Evolutionary conservation across 2,888 invertebrate genomes (phyloP), one percentile per base, ranked within the genome.

Genomic region (Melinaea menophilus): DNA sequence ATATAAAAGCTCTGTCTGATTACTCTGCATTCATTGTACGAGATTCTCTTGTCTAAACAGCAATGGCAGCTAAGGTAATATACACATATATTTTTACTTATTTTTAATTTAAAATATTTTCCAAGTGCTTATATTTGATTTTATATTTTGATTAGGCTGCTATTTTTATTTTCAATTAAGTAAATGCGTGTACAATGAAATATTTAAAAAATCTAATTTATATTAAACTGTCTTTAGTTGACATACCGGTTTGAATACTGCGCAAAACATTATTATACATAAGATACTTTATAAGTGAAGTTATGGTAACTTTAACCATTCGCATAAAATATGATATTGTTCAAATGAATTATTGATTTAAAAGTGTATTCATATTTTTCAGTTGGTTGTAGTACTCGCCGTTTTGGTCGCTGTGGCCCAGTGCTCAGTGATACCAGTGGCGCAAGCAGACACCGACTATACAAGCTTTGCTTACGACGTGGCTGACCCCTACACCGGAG

Each of bases 391-490:
- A 76, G 84, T 88, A 74, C 81, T 89, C 76, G 77, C 77, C 74
- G 83, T 92, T 79, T 71, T 86, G 69, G 84, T 80, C 75, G 84
- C 84, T 71, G 77, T 77, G 73, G 84, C 82, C 72, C 86, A 84
- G 69, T 76, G 81, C 75, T 88, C 86, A 73, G 80, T 79, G 72
- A 88, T 89, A 78, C 92, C 91, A 73, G 85, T 92, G 71, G 91
- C 87, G 75, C 88, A 85, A 78, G 91, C 88, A 79, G 92, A 91
- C 78, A 74, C 79, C 71, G 89, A 88, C 80, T 88, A 85, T 79
- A 79, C 92, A 69, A 90, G 90, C 79, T 92, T 90, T 79, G 85
- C 91, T 1, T 92, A 92, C 79, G 91, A 92, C 69, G 91, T 92
- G 45, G 91, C 92, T 41, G 92, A 92, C 76, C 88, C 90, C 71